A percentile compares a stretch with the other conserved stretches of the same genome.
Evolutionary conservation across 2,888 invertebrate species (phyloP).

Genomic region (Orchesellides sinensis): DNA sequence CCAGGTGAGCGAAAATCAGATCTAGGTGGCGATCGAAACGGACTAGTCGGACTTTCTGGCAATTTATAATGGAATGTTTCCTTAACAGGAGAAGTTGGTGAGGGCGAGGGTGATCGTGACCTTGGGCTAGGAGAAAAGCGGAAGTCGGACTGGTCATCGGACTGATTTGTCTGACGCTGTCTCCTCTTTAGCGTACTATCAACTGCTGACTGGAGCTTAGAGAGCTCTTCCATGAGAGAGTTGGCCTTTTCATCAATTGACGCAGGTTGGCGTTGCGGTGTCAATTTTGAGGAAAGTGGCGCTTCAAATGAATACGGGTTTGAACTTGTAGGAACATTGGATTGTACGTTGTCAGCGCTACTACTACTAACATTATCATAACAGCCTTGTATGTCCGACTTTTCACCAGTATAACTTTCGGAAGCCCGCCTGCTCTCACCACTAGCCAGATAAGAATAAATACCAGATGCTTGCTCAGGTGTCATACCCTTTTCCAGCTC

Average conservation of each 20-base stretch:
- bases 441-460: constrained; percentile 18
- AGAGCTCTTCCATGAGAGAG: constrained; percentile 74
- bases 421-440: constrained; percentile 55
- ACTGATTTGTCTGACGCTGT: constrained; percentile 63
- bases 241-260: constrained; percentile 70
- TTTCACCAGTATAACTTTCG: constrained; percentile 40
- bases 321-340: constrained; percentile 31
- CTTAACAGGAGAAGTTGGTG: constrained; percentile 61
- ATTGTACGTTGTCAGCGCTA: constrained; percentile 28
- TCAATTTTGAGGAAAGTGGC: background rate
- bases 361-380: constrained; percentile 41
- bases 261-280: constrained; percentile 34
- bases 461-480: constrained; percentile 13
- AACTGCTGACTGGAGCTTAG: constrained; percentile 73
- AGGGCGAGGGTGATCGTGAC: constrained; percentile 71
- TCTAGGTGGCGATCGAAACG: constrained; percentile 66
- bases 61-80: constrained; percentile 50
- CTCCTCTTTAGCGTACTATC: constrained; percentile 70
- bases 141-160: constrained; percentile 1
- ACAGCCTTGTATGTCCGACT: constrained; percentile 39
- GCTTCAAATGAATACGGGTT: background rate
- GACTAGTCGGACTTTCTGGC: constrained; percentile 62
- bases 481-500: constrained; percentile 62
- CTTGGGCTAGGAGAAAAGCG: constrained; percentile 65
- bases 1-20: constrained; percentile 53